These are phyloP conservation scores for Prostheceraeus crozeri DNA, from an alignment of 2,888 invertebrate species.

Conservation along the genomic window DNA sequence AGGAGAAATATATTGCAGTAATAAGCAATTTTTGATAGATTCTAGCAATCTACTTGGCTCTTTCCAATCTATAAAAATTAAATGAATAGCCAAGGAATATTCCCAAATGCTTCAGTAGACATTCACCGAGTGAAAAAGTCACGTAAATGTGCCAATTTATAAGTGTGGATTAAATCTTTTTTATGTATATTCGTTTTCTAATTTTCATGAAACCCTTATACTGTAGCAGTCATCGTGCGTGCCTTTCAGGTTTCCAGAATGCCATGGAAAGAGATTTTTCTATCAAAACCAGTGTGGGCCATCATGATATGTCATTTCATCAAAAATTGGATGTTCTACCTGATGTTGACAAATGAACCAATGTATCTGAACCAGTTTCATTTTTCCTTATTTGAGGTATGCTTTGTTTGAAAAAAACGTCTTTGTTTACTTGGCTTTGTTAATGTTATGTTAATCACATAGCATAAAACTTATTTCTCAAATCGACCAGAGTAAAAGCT, in stretches of 20 bases:
- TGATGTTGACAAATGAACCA: slow-evolving; percentile 54
- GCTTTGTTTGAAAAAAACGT: slow-evolving; percentile 14
- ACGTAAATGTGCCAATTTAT: no score
- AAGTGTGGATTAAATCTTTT: no score
- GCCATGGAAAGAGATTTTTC: slow-evolving; percentile 50
- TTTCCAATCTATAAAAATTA: no score
- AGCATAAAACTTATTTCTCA: no score
- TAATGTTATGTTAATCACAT: neutral
- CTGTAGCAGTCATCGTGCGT: slow-evolving; percentile 47
- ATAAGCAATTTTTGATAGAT: no score
- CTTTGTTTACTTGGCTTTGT: slow-evolving; percentile 18
- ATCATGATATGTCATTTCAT: slow-evolving; percentile 52
- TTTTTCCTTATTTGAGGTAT: slow-evolving; percentile 50
- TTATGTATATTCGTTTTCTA: slow-evolving; percentile 46
- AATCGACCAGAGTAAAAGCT: no score
- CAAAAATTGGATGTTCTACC: slow-evolving; percentile 50
- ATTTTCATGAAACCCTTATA: slow-evolving; percentile 48
- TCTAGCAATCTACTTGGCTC: no score
- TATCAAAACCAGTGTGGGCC: slow-evolving; percentile 49
- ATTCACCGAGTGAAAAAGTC: no score
- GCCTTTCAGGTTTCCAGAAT: slow-evolving; percentile 45
- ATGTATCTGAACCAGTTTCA: slow-evolving; percentile 50
- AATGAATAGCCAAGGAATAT: no score
- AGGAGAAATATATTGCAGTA: no score
- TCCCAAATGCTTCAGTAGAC: no score